phyloP scores from a whole-genome alignment of 2,888 invertebrate genomes.

The Hofmannophila pseudospretella region DNA sequence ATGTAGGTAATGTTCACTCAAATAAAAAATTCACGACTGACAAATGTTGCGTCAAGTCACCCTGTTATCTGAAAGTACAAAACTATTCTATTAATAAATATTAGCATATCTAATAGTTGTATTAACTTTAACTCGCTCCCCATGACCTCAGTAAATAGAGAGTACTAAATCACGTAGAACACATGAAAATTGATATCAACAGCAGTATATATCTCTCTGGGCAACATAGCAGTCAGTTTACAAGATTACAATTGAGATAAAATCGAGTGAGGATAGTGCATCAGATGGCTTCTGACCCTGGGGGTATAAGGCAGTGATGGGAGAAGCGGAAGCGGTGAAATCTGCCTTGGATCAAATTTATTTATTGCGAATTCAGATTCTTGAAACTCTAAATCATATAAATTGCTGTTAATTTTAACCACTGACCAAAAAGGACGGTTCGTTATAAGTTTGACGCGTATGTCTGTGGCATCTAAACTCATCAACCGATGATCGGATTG shows the following conservation, averaged over 20 bases:
- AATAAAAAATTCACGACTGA: background rate
- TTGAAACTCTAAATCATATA: too few species aligned
- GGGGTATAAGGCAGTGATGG: conserved; percentile 7
- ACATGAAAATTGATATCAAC: conserved; percentile 30
- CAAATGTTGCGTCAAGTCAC: background rate
- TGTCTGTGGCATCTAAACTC: too few species aligned
- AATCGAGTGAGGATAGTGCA: conserved; percentile 27
- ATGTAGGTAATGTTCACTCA: too few species aligned
- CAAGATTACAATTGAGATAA: conserved; percentile 47
- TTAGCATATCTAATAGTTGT: conserved; percentile 8
- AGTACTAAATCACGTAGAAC: conserved; percentile 24
- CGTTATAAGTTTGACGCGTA: too few species aligned
- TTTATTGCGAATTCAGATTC: too few species aligned
- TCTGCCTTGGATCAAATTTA: too few species aligned
- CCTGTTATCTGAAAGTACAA: background rate
- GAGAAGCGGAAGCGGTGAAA: conserved; percentile 15
- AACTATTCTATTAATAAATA: background rate
- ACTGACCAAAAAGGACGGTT: too few species aligned
- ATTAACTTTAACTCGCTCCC: background rate
- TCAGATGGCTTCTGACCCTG: conserved; percentile 32
- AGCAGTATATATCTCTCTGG: conserved; percentile 34
- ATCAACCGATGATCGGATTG: too few species aligned
- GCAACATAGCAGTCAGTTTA: conserved; percentile 31
- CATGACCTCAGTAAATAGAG: background rate
- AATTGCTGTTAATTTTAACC: too few species aligned